Evolutionary conservation across 1,140 invertebrate species (phyloP).

Genomic region (Brachionus asplanchnoidis): DNA sequence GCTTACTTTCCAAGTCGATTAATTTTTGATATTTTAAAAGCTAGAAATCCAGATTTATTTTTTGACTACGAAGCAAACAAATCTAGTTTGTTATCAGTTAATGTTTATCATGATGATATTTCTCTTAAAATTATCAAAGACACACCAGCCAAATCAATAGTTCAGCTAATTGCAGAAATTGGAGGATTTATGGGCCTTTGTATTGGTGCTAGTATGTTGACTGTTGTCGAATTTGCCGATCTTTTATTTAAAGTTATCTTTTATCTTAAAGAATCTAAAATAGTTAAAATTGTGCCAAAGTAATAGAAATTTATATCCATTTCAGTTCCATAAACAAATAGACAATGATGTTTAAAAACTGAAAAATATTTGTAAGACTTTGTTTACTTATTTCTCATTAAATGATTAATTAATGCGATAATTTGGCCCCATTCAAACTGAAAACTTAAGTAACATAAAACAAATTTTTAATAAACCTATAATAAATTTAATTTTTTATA

Average conservation of each 20-base stretch:
- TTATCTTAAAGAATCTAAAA: not conserved
- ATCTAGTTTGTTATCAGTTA: not conserved
- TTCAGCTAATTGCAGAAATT: not conserved
- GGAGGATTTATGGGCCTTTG: not conserved
- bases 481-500: too few relatives aligned
- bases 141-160: not conserved
- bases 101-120: constrained; percentile 11
- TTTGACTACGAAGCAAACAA: not conserved
- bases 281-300: not conserved
- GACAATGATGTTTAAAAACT: not conserved
- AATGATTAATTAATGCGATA: too few relatives aligned
- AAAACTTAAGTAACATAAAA: too few relatives aligned
- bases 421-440: too few relatives aligned
- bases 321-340: not conserved
- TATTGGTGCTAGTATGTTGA: not conserved
- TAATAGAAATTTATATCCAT: not conserved
- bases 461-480: too few relatives aligned
- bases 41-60: not conserved
- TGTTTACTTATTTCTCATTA: too few relatives aligned
- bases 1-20: not conserved
- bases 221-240: not conserved
- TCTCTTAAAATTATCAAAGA: not conserved
- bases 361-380: too few relatives aligned
- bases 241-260: not conserved
- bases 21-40: not conserved